Percentiles rank a stretch among this genome's conserved stretches.
Conservation (phyloP, 2,888 invertebrate genomes). For the Lepidochitona cinerea region DNA sequence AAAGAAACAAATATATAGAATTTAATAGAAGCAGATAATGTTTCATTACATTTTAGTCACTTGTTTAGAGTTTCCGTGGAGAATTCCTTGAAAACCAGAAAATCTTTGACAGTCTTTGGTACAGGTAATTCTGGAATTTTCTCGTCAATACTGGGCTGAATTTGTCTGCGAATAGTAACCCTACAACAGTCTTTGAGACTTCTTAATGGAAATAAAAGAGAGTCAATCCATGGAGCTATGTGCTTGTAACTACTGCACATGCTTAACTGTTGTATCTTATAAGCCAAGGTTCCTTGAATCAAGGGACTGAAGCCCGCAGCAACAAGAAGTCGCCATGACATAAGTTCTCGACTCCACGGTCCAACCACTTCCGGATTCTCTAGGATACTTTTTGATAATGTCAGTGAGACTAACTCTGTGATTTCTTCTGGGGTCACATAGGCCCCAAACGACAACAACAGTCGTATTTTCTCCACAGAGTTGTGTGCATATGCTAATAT, state of each 20-base stretch:
- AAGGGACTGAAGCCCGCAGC: constrained; percentile 55
- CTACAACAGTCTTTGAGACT: constrained; percentile 55
- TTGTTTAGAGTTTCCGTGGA: background rate
- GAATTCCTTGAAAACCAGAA: constrained; percentile 44
- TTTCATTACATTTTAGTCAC: too few relatives aligned
- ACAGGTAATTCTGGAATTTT: constrained; percentile 47
- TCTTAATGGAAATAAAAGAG: constrained; percentile 47
- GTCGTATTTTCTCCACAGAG: constrained; percentile 57
- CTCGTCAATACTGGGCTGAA: constrained; percentile 44
- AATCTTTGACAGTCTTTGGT: constrained; percentile 41
- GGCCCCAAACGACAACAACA: constrained; percentile 60
- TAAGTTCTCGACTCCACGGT: constrained; percentile 52
- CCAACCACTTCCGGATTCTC: constrained; percentile 62
- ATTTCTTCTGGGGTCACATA: constrained; percentile 57
- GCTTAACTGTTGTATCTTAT: constrained; percentile 51
- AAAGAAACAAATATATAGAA: too few relatives aligned
- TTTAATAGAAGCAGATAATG: too few relatives aligned
- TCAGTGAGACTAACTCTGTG: constrained; percentile 58
- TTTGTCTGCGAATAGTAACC: constrained; percentile 42
- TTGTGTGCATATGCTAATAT: constrained; percentile 63
- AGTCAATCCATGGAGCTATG: constrained; percentile 55
- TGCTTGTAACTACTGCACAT: constrained; percentile 60
- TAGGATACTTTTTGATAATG: constrained; percentile 57
- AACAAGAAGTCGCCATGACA: constrained; percentile 54
- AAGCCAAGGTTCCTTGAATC: constrained; percentile 40